Evolutionary conservation across 2,113 vertebrate genomes (phyloP), one percentile per base, ranked within the genome.

Genomic region (Ammodytes marinus): DNA sequence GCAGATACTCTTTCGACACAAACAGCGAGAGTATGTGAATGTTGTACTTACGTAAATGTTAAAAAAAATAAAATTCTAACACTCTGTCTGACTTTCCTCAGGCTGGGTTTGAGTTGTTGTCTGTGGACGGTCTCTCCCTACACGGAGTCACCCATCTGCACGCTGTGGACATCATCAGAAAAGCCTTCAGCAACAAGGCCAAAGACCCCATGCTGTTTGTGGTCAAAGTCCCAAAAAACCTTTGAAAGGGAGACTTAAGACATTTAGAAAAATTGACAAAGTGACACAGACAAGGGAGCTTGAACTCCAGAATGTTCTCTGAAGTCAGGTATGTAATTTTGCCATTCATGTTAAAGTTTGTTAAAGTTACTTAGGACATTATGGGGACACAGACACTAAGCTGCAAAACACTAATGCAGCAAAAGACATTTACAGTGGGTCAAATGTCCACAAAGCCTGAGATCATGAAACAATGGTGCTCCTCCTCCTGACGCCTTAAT

Each of bases 141-240:
- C 96, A 96, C 64, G 95, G 96, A 0, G 96, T 98, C 35, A 98
- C 97, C 0, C 98, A 99, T 88, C 97, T 95, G 88, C 95, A 96
- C 0, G 98, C 98, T 0, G 98, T 99, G 57, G 97, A 98, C 67
- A 94, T 96, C 92, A 99, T 99, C 87, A 97, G 98, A 37, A 96
- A 95, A 91, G 97, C 98, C 69, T 99, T 99, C 92, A 96, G 97
- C 69, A 97, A 98, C 87, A 99, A 99, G 93, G 94, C 95, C 86
- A 96, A 93, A 88, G 96, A 98, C 82, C 97, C 97, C 89, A 99
- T 99, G 98, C 94, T 97, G 89, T 94, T 99, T 17, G 95, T 97
- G 83, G 96, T 99, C 89, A 97, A 97, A 92, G 95, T 96, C 74
- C 96, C 96, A 0, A 93, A 83, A 80, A 78, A 65, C 47, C 45